These are phyloP conservation scores for Aythya baeri DNA, from an alignment of 2,113 vertebrate species.

Conservation along the genomic window DNA sequence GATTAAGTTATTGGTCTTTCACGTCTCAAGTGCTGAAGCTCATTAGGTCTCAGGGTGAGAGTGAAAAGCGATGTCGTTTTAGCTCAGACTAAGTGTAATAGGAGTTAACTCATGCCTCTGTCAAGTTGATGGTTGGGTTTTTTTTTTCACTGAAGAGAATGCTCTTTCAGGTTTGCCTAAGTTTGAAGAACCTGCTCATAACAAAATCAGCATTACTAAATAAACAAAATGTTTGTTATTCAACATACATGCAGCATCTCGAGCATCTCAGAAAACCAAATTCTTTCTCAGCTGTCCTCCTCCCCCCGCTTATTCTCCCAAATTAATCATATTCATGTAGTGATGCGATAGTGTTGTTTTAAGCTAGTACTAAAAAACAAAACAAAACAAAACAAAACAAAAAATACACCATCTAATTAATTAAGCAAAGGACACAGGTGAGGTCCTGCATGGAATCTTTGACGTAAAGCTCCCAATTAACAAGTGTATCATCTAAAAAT, in stretches of 20 bases:
- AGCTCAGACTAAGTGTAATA: conserved; percentile 1
- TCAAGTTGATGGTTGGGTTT: not conserved
- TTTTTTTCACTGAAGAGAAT: not conserved
- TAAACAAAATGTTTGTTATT: not conserved
- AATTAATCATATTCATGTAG: not conserved
- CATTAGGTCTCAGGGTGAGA: conserved; percentile 32
- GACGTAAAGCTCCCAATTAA: not conserved
- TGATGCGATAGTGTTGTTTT: not conserved
- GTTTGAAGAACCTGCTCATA: not conserved
- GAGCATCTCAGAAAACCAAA: not conserved
- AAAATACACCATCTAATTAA: not conserved
- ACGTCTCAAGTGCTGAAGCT: conserved; percentile 52
- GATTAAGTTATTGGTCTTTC: conserved; percentile 68
- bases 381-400: too few species aligned
- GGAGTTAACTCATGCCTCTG: not conserved
- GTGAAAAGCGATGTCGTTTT: conserved; percentile 4
- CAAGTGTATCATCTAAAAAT: not conserved
- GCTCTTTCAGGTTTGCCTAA: not conserved
- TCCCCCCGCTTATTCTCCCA: not conserved
- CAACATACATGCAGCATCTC: not conserved
- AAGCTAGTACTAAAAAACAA: not conserved
- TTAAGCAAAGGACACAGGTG: not conserved
- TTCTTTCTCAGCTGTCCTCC: not conserved
- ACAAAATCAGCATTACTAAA: not conserved
- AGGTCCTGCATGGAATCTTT: not conserved